A percentile compares a stretch with the other conserved stretches of the same genome.
Conservation (phyloP, 2,113 vertebrate genomes). For the Ochotona princeps region DNA sequence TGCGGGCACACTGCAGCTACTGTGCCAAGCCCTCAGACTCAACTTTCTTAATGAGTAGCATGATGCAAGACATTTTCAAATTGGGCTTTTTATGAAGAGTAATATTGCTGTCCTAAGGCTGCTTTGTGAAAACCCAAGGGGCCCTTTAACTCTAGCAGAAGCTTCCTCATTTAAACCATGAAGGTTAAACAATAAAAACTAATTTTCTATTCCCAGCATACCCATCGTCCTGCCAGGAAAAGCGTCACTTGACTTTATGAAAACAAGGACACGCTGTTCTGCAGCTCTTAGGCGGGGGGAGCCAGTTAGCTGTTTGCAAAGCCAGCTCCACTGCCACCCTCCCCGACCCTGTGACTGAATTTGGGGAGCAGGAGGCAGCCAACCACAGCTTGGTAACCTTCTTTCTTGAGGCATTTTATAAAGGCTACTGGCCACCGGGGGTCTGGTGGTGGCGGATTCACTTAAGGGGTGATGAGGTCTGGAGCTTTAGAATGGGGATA, state of each 20-base stretch:
- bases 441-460: no score
- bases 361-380: background rate
- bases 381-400: background rate
- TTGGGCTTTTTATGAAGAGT: conserved; percentile 72
- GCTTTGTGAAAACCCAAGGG: conserved; percentile 68
- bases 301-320: background rate
- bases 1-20: background rate
- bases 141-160: conserved; percentile 66
- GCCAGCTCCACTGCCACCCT: background rate
- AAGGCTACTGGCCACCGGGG: background rate
- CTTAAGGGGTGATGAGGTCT: background rate
- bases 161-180: conserved; percentile 73
- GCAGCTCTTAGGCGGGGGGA: background rate
- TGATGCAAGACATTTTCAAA: conserved; percentile 52
- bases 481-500: background rate
- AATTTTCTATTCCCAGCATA: conserved; percentile 73
- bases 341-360: background rate
- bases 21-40: background rate
- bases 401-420: background rate
- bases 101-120: conserved; percentile 70
- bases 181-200: conserved; percentile 79
- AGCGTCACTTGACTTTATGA: conserved; percentile 41
- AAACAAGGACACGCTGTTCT: conserved; percentile 27
- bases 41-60: background rate
- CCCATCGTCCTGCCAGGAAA: conserved; percentile 39